phyloP scores from a whole-genome alignment of 2,113 vertebrate genomes.

The Lethenteron camtschaticum region DNA sequence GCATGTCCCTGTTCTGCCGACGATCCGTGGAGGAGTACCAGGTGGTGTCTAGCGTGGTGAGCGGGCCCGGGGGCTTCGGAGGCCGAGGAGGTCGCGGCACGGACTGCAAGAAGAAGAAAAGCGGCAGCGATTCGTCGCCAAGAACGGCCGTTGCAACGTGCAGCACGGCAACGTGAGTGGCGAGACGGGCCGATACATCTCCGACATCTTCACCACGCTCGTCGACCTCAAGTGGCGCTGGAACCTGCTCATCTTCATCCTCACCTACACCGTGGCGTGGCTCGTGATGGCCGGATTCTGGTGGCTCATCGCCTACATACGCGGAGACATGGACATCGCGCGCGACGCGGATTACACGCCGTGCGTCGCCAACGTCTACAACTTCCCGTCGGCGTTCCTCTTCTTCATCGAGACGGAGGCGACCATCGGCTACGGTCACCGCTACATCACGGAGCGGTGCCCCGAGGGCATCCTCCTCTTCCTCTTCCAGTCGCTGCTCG shows the following conservation, averaged over 20 bases:
- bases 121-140: slow-evolving; percentile 93
- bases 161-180: slow-evolving; percentile 95
- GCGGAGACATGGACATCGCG: slow-evolving; percentile 66
- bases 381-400: slow-evolving; percentile 92
- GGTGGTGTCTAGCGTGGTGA: too few relatives aligned
- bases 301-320: slow-evolving; percentile 89
- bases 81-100: too few relatives aligned
- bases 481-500: slow-evolving; percentile 91
- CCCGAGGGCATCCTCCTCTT: slow-evolving; percentile 95
- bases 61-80: too few relatives aligned
- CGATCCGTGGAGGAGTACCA: too few relatives aligned
- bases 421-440: slow-evolving; percentile 86
- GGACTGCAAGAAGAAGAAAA: slow-evolving; percentile 29
- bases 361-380: slow-evolving; percentile 92
- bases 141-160: slow-evolving; percentile 96
- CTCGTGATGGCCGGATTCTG: slow-evolving; percentile 98
- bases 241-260: slow-evolving; percentile 95
- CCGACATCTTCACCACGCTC: slow-evolving; percentile 88
- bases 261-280: slow-evolving; percentile 96
- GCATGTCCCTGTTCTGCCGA: too few relatives aligned
- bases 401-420: slow-evolving; percentile 98
- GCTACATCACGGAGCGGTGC: slow-evolving; percentile 95
- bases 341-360: slow-evolving; percentile 83
- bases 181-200: slow-evolving; percentile 86
- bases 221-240: slow-evolving; percentile 99